These are phyloP conservation scores for Furcifer pardalis DNA, from an alignment of 2,797 vertebrate species.

Conservation along the genomic window DNA sequence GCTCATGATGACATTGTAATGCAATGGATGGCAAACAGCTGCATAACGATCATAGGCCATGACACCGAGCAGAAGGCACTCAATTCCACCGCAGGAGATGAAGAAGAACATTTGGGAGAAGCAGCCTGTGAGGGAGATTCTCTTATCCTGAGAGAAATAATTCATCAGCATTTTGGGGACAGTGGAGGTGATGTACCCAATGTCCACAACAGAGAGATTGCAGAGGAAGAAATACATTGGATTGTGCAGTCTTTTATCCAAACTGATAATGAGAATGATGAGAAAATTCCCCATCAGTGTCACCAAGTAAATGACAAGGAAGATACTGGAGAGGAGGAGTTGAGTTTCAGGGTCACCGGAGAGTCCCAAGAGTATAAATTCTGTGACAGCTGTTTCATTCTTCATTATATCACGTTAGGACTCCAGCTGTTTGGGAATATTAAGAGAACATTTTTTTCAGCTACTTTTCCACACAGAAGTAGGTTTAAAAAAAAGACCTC, in stretches of 20 bases:
- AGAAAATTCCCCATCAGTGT: slow-evolving; percentile 8
- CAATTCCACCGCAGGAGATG: neutral
- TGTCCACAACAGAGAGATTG: slow-evolving; percentile 10
- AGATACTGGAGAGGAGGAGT: neutral
- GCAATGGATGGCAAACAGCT: slow-evolving; percentile 20
- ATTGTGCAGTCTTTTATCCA: slow-evolving; percentile 2
- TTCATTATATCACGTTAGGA: too few relatives aligned
- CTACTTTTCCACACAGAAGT: too few relatives aligned
- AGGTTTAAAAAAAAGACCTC: too few relatives aligned
- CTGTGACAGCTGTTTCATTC: neutral
- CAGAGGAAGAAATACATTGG: slow-evolving; percentile 34
- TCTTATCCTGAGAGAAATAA: neutral
- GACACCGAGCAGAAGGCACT: slow-evolving; percentile 6
- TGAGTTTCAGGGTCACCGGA: neutral
- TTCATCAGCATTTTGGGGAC: slow-evolving; percentile 19
- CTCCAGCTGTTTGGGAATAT: too few relatives aligned
- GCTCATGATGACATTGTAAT: neutral
- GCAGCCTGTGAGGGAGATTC: slow-evolving; percentile 26
- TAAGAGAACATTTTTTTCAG: too few relatives aligned
- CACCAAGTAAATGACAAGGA: neutral
- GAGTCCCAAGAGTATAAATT: slow-evolving; percentile 24
- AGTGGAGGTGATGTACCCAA: slow-evolving; percentile 15
- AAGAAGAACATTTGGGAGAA: slow-evolving; percentile 28
- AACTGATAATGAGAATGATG: neutral
- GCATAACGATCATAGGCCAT: slow-evolving; percentile 26